Evolutionary conservation across 2,888 invertebrate genomes (phyloP), one percentile per base, ranked within the genome.

Genomic region (Galerucella calmariensis): DNA sequence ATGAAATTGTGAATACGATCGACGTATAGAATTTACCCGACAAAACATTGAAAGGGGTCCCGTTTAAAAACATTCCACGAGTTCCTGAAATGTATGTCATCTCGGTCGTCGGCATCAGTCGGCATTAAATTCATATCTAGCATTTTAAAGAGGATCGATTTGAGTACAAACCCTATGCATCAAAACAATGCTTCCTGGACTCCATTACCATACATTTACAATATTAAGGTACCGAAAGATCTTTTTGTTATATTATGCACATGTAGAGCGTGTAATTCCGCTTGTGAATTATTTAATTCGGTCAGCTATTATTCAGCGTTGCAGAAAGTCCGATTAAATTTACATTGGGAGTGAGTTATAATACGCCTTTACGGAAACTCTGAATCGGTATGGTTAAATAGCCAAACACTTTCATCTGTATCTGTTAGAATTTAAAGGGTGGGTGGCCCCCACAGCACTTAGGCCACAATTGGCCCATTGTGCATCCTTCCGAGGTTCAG

Each of bases 231-330:
- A 72, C 51, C 62, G 27, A 73, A 73, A 69, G 63, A 48, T 56
- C 44, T 72, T 66, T 72, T 74, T 58, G 66, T 67, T 62, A 72
- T 69, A 69, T 58, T 72, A 72, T 69, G 69, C 74, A 72, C 69
- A 76, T 76, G 73, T 61, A 72, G 66, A 76, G 68, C 69, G 48
- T 69, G 72, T 72, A 74, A 74, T 72, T 72, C 76, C 67, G 74
- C 69, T 69, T 56, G 74, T 67, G 67, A 67, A 74, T 76, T 76
- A 76, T 76, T 72, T 72, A 74, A 76, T 76, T 72, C 24, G 44
- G 61, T 46, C 67, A 69, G 73, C 73, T 76, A 69, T 76, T 76
- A 76, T 76, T 74, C 76, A 70, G 35, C 67, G 69, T 74, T 67
- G 56, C 69, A 58, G 62, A 66, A 53, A 46, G 44, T 14, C 35